phyloP scores from a whole-genome alignment of 2,113 vertebrate genomes.

The Erpornis zantholeuca region DNA sequence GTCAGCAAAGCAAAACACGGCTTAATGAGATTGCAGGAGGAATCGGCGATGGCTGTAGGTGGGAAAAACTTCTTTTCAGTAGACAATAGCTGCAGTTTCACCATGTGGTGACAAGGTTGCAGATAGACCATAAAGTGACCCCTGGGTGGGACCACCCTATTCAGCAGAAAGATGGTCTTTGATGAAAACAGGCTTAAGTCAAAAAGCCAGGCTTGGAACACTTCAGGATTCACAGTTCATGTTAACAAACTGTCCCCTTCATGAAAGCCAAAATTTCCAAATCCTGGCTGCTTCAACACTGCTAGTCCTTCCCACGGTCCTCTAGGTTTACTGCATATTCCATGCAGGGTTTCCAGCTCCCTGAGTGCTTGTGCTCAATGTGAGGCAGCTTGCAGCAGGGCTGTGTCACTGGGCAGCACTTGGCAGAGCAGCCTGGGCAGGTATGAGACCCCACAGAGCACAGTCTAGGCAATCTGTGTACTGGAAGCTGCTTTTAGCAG shows the following conservation, averaged over 20 bases:
- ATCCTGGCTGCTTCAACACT: neutral
- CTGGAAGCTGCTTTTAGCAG: neutral
- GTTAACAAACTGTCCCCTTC: neutral
- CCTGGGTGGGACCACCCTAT: neutral
- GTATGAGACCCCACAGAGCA: neutral
- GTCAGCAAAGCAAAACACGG: neutral
- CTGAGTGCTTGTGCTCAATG: neutral
- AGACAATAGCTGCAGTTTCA: neutral
- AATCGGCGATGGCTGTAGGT: neutral
- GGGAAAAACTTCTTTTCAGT: neutral
- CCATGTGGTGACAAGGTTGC: neutral
- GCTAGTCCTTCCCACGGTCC: neutral
- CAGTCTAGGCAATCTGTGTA: neutral
- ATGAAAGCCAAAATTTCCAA: neutral
- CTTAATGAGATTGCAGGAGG: constrained; percentile 15
- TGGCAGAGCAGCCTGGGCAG: neutral
- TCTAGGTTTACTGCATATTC: neutral
- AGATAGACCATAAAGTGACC: neutral
- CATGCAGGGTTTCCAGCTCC: neutral
- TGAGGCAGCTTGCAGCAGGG: neutral
- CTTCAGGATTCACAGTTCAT: neutral
- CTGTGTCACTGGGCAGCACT: neutral
- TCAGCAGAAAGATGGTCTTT: neutral
- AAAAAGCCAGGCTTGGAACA: neutral
- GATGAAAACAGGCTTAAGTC: neutral